Percentiles rank a stretch among this genome's conserved stretches.
Conservation (phyloP, 2,888 invertebrate genomes). For the Drosophila paracracens region DNA sequence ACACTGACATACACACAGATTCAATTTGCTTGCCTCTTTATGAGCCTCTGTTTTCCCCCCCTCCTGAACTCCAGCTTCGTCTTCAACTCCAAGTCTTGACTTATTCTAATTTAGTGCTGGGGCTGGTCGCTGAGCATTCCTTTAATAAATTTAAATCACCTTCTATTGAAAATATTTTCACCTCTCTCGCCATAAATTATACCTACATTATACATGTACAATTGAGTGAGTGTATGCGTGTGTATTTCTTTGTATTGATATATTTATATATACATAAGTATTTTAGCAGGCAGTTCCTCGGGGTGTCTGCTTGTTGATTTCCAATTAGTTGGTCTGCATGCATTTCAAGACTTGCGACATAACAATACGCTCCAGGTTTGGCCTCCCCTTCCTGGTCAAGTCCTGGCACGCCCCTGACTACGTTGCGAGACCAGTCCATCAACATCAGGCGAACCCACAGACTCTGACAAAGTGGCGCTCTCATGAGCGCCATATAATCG, state of each 20-base stretch:
- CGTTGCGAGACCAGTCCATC: conserved; percentile 51
- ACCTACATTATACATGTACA: conserved; percentile 46
- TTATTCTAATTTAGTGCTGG: conserved; percentile 78
- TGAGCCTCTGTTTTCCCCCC: conserved; percentile 42
- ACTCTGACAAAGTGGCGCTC: conserved; percentile 78
- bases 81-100: conserved; percentile 36
- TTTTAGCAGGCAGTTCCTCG: conserved; percentile 26
- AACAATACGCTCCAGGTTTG: not conserved
- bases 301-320: conserved; percentile 33
- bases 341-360: conserved; percentile 12
- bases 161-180: conserved; percentile 81
- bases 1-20: conserved; percentile 33
- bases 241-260: conserved; percentile 22
- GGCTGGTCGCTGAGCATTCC: conserved; percentile 79
- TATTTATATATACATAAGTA: conserved; percentile 12
- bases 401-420: conserved; percentile 50
- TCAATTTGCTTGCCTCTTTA: conserved; percentile 78
- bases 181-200: conserved; percentile 78
- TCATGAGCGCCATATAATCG: conserved; percentile 81
- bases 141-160: conserved; percentile 81
- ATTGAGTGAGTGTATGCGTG: conserved; percentile 8
- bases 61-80: conserved; percentile 36
- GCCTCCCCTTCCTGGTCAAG: conserved; percentile 17
- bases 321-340: conserved; percentile 29
- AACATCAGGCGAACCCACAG: conserved; percentile 26